These are phyloP conservation scores for Thelaira solivaga DNA, from an alignment of 2,888 invertebrate genomes.

Conservation along the genomic window DNA sequence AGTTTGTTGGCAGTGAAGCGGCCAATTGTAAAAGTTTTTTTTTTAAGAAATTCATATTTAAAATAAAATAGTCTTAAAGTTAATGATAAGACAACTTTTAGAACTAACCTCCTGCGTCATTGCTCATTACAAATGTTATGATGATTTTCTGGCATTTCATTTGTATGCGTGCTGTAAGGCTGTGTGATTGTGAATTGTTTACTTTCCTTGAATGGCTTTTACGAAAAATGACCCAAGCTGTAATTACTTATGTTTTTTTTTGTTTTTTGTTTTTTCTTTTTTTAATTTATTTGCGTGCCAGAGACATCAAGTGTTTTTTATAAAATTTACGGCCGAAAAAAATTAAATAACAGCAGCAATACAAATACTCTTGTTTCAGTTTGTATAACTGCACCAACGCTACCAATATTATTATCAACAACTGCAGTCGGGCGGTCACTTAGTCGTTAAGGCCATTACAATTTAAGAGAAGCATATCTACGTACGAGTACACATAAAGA, in stretches of 20 bases:
- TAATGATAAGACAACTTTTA: background rate
- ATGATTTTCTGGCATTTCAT: constrained; percentile 4
- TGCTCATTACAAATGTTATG: constrained; percentile 20
- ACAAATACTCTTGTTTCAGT: constrained; percentile 8
- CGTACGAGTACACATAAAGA: constrained; percentile 47
- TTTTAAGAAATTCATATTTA: too few relatives aligned
- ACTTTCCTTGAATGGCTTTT: constrained; percentile 58
- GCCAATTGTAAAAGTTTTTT: background rate
- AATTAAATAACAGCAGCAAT: constrained; percentile 22
- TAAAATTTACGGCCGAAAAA: constrained; percentile 43
- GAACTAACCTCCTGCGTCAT: background rate
- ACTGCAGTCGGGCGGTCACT: constrained; percentile 11
- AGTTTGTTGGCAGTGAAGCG: background rate
- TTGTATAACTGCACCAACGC: constrained; percentile 1
- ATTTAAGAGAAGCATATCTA: constrained; percentile 29
- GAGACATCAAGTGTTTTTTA: constrained; percentile 55
- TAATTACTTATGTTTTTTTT: constrained; percentile 46
- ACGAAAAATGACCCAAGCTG: constrained; percentile 57
- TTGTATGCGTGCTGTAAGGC: background rate
- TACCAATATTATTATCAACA: background rate
- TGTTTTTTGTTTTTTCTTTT: too few relatives aligned
- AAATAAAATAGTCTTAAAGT: background rate
- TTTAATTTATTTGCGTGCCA: constrained; percentile 44
- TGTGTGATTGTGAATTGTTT: constrained; percentile 46
- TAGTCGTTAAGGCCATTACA: constrained; percentile 36